Base-by-base conservation (phyloP, 2,888 invertebrate genomes). In the Gerosis bhagava region DNA sequence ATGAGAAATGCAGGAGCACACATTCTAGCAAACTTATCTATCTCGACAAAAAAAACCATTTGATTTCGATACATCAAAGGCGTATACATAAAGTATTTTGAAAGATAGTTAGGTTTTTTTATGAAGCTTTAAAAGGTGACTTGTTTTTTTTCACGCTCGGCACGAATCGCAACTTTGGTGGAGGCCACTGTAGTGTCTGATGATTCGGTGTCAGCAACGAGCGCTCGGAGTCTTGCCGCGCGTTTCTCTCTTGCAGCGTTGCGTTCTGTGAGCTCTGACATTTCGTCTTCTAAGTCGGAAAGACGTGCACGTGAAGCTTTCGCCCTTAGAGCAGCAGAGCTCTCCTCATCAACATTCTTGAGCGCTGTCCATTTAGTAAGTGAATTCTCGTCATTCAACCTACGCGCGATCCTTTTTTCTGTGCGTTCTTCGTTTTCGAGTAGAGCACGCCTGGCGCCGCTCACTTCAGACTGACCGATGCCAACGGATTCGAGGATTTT, bases 281-380 rank as follows among this genome's bases (percentile, higher is more conserved):
- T 94, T 74, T 95, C 95, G 37, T 92, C 92, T 65, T 95, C 94
- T 29, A 95, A 81, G 63, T 95, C 94, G 24, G 90, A 90, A 11
- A 95, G 80, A 35, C 95, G 91, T 6, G 93, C 93, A 54, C 93
- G 90, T 1, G 93, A 90, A 17, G 90, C 91, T 59, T 91, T 91
- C 0, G 94, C 94, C 36, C 95, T 77, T 32, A 90, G 83, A 12
- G 90, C 90, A 0, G 95, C 94, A 0, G 91, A 91, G 51, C 83
- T 90, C 50, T 87, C 84, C n/a, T 84, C 82, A 5, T 87, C 86
- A 3, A 61, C 71, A 21, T 65, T 65, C 32, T 89, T 90, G 8
- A 93, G 46, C n/a, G 92, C 91, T 0, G 91, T 87, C 93, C 94
- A 93, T 66, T 91, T 93, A 11, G 92, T 91, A n/a, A 92, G 66